These are phyloP conservation scores for Parnassius glacialis DNA, from an alignment of 2,888 invertebrate genomes.

Conservation along the genomic window DNA sequence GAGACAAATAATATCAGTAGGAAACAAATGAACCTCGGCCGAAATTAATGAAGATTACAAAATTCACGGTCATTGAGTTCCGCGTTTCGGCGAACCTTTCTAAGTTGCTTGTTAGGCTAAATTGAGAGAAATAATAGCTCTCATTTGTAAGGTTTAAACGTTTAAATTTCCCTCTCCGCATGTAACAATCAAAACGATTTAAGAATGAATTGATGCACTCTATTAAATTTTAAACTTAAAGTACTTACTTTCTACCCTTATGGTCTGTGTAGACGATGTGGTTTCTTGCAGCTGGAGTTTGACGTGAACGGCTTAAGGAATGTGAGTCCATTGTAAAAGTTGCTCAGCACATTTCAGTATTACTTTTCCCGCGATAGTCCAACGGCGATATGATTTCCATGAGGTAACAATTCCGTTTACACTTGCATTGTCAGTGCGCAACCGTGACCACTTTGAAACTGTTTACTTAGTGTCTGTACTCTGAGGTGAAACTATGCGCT, in stretches of 20 bases:
- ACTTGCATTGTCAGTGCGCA: conserved; percentile 28
- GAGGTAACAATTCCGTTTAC: conserved; percentile 34
- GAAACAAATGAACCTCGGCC: conserved; percentile 65
- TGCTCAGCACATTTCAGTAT: conserved; percentile 22
- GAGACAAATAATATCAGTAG: conserved; percentile 60
- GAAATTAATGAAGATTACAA: conserved; percentile 80
- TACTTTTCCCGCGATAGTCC: background rate
- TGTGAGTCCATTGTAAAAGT: conserved; percentile 59
- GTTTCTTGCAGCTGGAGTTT: conserved; percentile 67
- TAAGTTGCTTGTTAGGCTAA: conserved; percentile 77
- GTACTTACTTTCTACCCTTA: conserved; percentile 77
- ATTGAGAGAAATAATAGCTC: conserved; percentile 79
- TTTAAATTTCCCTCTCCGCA: conserved; percentile 53
- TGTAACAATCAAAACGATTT: conserved; percentile 50
- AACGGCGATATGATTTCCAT: conserved; percentile 25
- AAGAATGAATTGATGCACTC: conserved; percentile 40
- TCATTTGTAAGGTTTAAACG: conserved; percentile 77
- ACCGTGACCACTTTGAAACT: conserved; percentile 55
- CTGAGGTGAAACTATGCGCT: conserved; percentile 60
- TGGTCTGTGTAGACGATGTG: conserved; percentile 79
- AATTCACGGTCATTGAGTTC: conserved; percentile 79
- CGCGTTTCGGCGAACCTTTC: conserved; percentile 74
- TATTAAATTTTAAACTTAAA: conserved; percentile 27
- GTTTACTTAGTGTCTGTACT: conserved; percentile 54
- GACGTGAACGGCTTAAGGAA: conserved; percentile 57